Conservation (phyloP, 2,113 vertebrate genomes). For the Dromiciops gliroides region DNA sequence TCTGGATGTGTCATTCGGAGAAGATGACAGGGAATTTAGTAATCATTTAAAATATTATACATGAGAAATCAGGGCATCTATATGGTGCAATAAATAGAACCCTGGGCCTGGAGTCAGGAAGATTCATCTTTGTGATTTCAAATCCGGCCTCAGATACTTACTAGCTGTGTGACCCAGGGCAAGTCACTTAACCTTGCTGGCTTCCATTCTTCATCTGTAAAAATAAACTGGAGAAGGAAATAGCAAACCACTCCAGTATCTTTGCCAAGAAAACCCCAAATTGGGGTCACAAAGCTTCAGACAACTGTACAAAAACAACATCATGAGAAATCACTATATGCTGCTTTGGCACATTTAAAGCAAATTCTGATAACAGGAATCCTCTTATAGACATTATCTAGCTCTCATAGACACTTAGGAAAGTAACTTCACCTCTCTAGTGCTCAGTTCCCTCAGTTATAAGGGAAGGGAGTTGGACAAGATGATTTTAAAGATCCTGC, state of each 20-base stretch:
- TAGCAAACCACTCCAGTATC: background rate
- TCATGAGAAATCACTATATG: background rate
- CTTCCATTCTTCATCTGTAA: background rate
- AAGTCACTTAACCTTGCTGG: background rate
- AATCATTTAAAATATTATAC: background rate
- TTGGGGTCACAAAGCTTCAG: background rate
- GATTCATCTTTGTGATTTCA: background rate
- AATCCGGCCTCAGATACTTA: background rate
- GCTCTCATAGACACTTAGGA: background rate
- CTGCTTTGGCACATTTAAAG: background rate
- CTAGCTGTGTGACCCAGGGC: background rate
- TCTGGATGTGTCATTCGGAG: background rate
- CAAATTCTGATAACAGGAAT: background rate
- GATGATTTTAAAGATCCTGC: background rate
- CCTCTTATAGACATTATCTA: background rate
- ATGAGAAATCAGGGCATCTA: background rate
- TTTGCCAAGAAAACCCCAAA: background rate
- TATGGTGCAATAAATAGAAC: background rate
- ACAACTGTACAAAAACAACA: background rate
- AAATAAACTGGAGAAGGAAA: background rate
- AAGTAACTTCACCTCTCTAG: too few relatives aligned
- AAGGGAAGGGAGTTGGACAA: background rate
- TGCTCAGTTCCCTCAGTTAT: background rate
- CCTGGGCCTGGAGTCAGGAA: background rate
- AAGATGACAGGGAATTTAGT: background rate